A percentile compares a stretch with the other conserved stretches of the same genome.
These are phyloP conservation scores for Eulemur rufifrons DNA, from an alignment of 2,113 vertebrate species.

Conservation along the genomic window DNA sequence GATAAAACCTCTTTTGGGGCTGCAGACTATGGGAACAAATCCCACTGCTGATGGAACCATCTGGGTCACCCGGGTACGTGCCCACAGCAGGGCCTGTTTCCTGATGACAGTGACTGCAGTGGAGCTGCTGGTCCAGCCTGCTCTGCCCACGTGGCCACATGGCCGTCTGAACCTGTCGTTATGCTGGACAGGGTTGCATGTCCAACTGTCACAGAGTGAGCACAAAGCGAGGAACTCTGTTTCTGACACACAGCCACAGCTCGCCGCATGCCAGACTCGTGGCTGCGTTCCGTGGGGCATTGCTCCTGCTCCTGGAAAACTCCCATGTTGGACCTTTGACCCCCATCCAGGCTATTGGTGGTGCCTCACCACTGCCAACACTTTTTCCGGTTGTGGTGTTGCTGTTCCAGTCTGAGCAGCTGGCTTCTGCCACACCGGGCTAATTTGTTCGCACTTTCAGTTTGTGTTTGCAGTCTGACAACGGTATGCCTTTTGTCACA, in stretches of 20 bases:
- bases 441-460: background rate
- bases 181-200: background rate
- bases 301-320: background rate
- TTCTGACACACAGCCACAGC: background rate
- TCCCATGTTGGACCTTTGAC: rapidly evolving
- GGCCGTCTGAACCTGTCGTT: background rate
- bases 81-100: background rate
- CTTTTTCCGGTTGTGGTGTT: too few relatives aligned
- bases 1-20: background rate
- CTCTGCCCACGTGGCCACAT: background rate
- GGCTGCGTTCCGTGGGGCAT: background rate
- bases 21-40: background rate
- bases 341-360: too few relatives aligned
- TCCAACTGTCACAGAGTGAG: rapidly evolving
- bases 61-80: background rate
- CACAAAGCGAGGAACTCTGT: too few relatives aligned
- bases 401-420: background rate
- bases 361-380: rapidly evolving
- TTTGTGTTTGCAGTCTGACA: background rate
- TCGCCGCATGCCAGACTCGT: background rate
- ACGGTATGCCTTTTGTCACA: background rate
- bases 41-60: background rate
- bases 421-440: background rate
- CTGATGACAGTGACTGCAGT: background rate
- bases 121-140: background rate